phyloP scores from a whole-genome alignment of 2,797 vertebrate species.

The Garrulus glandarius region DNA sequence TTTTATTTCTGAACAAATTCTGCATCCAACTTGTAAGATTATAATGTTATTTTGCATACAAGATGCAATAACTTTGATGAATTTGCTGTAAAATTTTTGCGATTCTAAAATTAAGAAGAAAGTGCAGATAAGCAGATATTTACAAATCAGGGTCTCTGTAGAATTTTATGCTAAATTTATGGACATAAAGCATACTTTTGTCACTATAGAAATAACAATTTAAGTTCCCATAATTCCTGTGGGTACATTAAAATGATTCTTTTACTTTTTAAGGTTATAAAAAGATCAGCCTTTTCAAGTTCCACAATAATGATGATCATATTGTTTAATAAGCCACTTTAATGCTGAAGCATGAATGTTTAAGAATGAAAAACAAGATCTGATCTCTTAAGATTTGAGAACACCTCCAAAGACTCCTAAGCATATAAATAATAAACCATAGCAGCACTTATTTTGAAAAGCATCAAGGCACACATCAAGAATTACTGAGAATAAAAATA shows the following conservation, averaged over 20 bases:
- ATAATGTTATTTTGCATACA: neutral
- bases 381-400: neutral
- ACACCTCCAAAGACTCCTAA: neutral
- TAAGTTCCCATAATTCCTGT: neutral
- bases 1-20: neutral
- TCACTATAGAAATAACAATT: neutral
- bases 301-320: neutral
- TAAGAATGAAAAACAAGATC: slow-evolving; percentile 2
- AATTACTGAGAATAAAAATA: neutral
- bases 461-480: neutral
- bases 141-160: neutral
- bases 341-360: neutral
- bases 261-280: neutral
- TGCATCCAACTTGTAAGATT: neutral
- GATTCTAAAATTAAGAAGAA: neutral
- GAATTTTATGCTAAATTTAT: neutral
- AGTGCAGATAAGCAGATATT: neutral
- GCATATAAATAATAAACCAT: neutral
- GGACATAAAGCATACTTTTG: neutral
- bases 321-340: slow-evolving; percentile 20
- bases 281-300: neutral
- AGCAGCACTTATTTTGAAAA: neutral
- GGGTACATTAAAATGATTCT: neutral
- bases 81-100: neutral
- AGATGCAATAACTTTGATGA: neutral